A percentile compares a stretch with the other conserved stretches of the same genome.
Conservation (phyloP, 37 sponge, comb jelly and placozoan species). For the Oscarella lobularis region DNA sequence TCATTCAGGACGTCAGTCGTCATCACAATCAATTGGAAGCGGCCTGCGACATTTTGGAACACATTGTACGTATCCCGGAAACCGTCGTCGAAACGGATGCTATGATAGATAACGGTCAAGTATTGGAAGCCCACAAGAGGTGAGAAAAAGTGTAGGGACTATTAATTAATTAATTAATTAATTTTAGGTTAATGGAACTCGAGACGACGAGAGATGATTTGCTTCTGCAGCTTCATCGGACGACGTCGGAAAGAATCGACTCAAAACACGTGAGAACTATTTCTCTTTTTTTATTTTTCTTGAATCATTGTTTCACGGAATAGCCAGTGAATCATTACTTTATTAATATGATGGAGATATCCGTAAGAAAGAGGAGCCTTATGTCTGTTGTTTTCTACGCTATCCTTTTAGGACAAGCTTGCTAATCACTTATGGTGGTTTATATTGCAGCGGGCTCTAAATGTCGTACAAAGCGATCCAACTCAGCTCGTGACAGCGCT, state of each 20-base stretch:
- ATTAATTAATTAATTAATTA: neutral
- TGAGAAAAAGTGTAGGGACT: neutral
- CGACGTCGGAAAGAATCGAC: slow-evolving; percentile 11
- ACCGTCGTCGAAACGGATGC: neutral
- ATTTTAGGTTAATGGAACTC: neutral
- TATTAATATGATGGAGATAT: neutral
- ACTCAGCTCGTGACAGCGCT: slow-evolving; percentile 62
- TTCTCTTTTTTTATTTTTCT: too few relatives aligned
- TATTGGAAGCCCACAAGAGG: neutral
- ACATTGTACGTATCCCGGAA: slow-evolving; percentile 1
- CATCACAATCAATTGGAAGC: slow-evolving; percentile 4
- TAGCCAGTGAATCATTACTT: slow-evolving; percentile 1
- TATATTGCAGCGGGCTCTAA: slow-evolving; percentile 17
- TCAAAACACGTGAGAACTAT: neutral
- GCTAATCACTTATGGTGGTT: slow-evolving; percentile 17
- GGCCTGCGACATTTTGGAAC: slow-evolving; percentile 6
- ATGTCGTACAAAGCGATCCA: slow-evolving; percentile 30
- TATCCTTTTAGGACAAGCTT: slow-evolving; percentile 14
- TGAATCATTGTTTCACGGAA: too few relatives aligned
- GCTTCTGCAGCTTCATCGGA: slow-evolving; percentile 66
- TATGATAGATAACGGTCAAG: neutral
- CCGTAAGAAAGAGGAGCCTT: too few relatives aligned
- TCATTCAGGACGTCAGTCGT: neutral
- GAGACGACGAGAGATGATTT: slow-evolving; percentile 48
- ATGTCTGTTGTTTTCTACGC: too few relatives aligned